Conservation (phyloP, 2,888 invertebrate species). For the Drosophila leonis region DNA sequence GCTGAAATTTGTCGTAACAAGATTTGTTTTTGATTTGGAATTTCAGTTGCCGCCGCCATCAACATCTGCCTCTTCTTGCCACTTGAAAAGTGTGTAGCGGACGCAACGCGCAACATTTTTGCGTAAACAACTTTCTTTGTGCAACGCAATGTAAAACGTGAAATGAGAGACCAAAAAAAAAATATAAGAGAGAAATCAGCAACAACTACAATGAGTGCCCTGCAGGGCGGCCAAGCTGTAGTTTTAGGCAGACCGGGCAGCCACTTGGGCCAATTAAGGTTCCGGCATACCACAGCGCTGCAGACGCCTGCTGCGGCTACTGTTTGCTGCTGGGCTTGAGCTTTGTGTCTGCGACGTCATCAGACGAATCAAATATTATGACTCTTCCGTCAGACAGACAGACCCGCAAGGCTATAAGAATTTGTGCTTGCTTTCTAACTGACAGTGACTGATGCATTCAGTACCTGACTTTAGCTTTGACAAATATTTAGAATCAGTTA, state of each 20-base stretch:
- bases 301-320: background rate
- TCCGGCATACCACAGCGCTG: constrained; percentile 52
- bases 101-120: constrained; percentile 62
- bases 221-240: constrained; percentile 40
- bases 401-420: background rate
- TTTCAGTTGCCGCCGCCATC: constrained; percentile 18
- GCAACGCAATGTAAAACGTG: constrained; percentile 57
- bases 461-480: background rate
- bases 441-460: background rate
- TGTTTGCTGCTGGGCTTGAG: constrained; percentile 5
- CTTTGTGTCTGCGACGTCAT: constrained; percentile 9
- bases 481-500: background rate
- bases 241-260: constrained; percentile 29
- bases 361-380: constrained; percentile 3
- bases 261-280: constrained; percentile 68
- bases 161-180: constrained; percentile 5
- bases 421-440: background rate
- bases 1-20: constrained; percentile 73
- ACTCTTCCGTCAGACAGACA: background rate
- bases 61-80: constrained; percentile 6
- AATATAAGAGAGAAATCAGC: constrained; percentile 10
- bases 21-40: constrained; percentile 74
- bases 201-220: constrained; percentile 25
- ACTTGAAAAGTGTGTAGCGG: constrained; percentile 48
- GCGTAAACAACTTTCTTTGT: constrained; percentile 69